Conservation (phyloP, 2,888 invertebrate species). For the Mesoligia furuncula region DNA sequence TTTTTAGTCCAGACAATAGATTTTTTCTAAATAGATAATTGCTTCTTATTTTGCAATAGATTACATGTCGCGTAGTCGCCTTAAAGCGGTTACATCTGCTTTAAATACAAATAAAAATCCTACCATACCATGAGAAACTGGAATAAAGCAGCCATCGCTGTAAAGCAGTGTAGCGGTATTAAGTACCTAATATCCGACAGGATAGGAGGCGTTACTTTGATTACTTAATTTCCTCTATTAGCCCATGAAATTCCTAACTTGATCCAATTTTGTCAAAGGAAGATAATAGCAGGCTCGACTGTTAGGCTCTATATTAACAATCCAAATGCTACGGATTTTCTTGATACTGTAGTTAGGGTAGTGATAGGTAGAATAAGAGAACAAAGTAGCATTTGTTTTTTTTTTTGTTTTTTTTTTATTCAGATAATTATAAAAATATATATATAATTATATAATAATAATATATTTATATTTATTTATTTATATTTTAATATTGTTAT, state of each 20-base stretch:
- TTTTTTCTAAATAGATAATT: no score
- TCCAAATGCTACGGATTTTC: background rate
- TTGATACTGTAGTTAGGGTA: background rate
- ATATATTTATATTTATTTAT: no score
- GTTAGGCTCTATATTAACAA: background rate
- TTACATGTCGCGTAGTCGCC: no score
- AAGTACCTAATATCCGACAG: constrained; percentile 63
- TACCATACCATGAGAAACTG: background rate
- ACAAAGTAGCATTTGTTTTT: no score
- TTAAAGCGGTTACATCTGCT: constrained; percentile 7
- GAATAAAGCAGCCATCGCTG: constrained; percentile 17
- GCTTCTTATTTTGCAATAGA: no score
- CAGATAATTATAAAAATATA: no score
- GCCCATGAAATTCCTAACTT: constrained; percentile 35
- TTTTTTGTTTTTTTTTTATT: no score
- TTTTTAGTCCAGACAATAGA: no score
- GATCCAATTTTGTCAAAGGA: constrained; percentile 34
- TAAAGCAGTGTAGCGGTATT: constrained; percentile 50
- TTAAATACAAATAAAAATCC: constrained; percentile 25
- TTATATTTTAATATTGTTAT: no score
- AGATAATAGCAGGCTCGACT: background rate
- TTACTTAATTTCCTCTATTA: constrained; percentile 64
- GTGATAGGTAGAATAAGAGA: no score
- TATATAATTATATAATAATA: no score
- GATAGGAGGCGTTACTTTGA: constrained; percentile 61